phyloP scores from a whole-genome alignment of 2,797 vertebrate genomes.

The Etheostoma nigrum region DNA sequence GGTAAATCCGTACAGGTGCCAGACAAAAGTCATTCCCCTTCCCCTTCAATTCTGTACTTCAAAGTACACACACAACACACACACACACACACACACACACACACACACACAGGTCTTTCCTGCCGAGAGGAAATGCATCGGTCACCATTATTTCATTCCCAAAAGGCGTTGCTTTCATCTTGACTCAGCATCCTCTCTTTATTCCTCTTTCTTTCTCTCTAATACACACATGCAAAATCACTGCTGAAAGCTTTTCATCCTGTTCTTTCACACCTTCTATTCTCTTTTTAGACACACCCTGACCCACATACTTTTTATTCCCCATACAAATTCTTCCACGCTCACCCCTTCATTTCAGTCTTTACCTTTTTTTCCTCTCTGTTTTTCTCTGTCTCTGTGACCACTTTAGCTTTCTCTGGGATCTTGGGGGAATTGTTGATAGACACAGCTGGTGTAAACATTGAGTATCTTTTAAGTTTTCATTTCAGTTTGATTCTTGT shows the following conservation, averaged over 20 bases:
- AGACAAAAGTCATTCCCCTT: constrained; percentile 16
- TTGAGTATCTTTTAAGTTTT: constrained; percentile 9
- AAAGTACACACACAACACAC: constrained; percentile 52
- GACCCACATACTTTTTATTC: constrained; percentile 53
- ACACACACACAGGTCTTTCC: constrained; percentile 21
- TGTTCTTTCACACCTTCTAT: constrained; percentile 51
- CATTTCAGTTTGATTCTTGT: neutral
- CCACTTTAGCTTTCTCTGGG: neutral
- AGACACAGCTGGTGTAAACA: neutral
- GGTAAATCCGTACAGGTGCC: neutral
- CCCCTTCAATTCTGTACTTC: constrained; percentile 44
- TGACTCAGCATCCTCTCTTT: constrained; percentile 68
- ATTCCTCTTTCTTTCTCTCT: constrained; percentile 63
- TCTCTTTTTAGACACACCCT: constrained; percentile 40
- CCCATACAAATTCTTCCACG: constrained; percentile 21
- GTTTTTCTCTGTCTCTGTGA: neutral
- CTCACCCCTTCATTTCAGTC: constrained; percentile 21
- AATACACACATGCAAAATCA: constrained; percentile 66
- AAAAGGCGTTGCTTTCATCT: constrained; percentile 75
- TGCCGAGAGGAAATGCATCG: constrained; percentile 66
- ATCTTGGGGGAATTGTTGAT: too few relatives aligned
- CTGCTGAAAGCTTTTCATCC: constrained; percentile 67
- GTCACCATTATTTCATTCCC: constrained; percentile 72
- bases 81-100: neutral
- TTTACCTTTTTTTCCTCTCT: neutral